Conservation (phyloP, 2,113 vertebrate species). For the Shinisaurus crocodilurus region DNA sequence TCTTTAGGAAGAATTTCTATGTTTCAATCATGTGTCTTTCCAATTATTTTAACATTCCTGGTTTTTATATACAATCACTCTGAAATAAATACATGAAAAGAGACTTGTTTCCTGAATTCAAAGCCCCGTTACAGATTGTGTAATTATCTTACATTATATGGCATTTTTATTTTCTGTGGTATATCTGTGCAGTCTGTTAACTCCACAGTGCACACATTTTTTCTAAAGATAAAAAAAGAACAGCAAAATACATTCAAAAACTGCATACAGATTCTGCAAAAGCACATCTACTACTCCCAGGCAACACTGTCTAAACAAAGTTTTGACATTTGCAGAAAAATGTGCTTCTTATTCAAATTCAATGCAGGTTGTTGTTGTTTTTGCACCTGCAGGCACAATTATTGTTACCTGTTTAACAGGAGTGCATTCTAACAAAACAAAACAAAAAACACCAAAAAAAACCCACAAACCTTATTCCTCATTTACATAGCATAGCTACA, state of each 20-base stretch:
- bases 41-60: background rate
- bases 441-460: background rate
- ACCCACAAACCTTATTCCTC: background rate
- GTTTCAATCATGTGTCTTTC: background rate
- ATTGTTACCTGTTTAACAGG: background rate
- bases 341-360: background rate
- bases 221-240: slow-evolving; percentile 7
- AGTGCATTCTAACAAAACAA: background rate
- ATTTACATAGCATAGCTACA: background rate
- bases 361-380: slow-evolving; percentile 1
- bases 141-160: background rate
- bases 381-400: slow-evolving; percentile 6
- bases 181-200: background rate
- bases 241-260: slow-evolving; percentile 13
- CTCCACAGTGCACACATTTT: background rate
- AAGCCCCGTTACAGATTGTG: background rate
- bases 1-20: background rate
- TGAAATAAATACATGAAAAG: slow-evolving; percentile 8
- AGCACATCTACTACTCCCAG: slow-evolving; percentile 1
- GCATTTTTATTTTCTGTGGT: slow-evolving; percentile 4
- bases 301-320: background rate
- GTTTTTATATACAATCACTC: background rate
- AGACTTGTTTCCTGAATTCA: background rate
- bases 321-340: background rate
- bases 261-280: slow-evolving; percentile 2